A percentile compares a stretch with the other conserved stretches of the same genome.
phyloP scores from a whole-genome alignment of 2,797 vertebrate genomes.

The Caiman crocodilus region DNA sequence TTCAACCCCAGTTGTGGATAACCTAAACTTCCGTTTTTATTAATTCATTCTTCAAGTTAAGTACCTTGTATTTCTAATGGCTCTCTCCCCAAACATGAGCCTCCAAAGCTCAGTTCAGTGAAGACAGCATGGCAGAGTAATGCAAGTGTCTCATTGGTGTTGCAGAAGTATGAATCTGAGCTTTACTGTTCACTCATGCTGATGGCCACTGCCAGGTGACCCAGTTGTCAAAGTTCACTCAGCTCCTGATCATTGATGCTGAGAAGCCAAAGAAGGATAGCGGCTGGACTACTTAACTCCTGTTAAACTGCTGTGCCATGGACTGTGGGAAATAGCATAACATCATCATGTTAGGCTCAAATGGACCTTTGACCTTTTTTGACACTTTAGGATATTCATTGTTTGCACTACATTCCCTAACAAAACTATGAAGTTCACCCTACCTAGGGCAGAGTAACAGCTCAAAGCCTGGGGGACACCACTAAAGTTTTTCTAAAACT shows the following conservation, averaged over 20 bases:
- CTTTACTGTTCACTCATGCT: too few species aligned
- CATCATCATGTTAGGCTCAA: too few species aligned
- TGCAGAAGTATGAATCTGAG: too few species aligned
- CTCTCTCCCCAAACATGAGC: background rate
- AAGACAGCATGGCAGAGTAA: too few species aligned
- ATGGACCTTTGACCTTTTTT: background rate
- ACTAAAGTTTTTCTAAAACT: background rate
- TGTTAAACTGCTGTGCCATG: background rate
- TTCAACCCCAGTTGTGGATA: background rate
- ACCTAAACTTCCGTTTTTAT: background rate
- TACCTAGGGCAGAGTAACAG: background rate
- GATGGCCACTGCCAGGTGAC: too few species aligned
- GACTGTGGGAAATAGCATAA: background rate
- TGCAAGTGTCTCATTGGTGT: too few species aligned
- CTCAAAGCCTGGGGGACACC: rapidly evolving
- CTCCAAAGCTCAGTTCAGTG: background rate
- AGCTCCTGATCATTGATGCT: too few species aligned
- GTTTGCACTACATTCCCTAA: background rate
- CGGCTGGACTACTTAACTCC: too few species aligned
- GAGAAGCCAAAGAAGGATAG: too few species aligned
- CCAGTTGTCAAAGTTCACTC: too few species aligned
- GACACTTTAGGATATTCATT: background rate
- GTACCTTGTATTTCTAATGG: background rate
- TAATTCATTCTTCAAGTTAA: background rate
- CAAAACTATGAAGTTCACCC: background rate